Evolutionary conservation across 35 echinoderm and acorn worm genomes (phyloP), one percentile per base, ranked within the genome.

Genomic region (Apostichopus californicus): DNA sequence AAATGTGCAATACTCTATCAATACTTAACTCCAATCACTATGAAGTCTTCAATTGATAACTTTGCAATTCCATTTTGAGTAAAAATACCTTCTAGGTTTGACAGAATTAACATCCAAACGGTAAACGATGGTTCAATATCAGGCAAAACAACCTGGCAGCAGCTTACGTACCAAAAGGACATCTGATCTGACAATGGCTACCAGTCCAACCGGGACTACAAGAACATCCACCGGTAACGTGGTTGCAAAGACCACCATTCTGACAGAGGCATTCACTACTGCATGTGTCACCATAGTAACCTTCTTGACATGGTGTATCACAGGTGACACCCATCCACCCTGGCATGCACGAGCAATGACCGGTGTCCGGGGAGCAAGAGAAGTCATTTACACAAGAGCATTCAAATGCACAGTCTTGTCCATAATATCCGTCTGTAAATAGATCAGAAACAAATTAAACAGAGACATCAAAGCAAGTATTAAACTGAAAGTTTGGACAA

Each of bases 201-300:
- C 88, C 88, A 57, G 88, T 90, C 66, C 66, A 90, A 4, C 88
- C 88, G 18, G 68, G 13, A 78, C 9, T 56, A 77, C 88, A 90
- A 57, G 34, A 52, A 56, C 88, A 98, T 7, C 70, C 63, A n/a
- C 97, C 97, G 24, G 87, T 91, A 13, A 93, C 75, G 91, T 78
- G 88, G 77, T 94, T 17, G 85, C 97, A 98, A 12, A 55, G 46
- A 11, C 66, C 96, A 12, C 46, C 90, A 87, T 98, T 98, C 86
- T 86, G 79, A 78, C 96, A 98, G 18, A 20, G 22, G 60, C 94
- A 98, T 22, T 54, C 5, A 6, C 81, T 11, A 8, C 10, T 20
- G 65, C 94, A 96, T 22, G 54, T 15, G 2, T 89, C 9, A 24
- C 95, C 95, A 75, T 93, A 99, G 46, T 11, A 70, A 57, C 95